A percentile compares a stretch with the other conserved stretches of the same genome.
These are phyloP conservation scores for Montifringilla adamsi DNA, from an alignment of 2,113 vertebrate genomes.

Conservation along the genomic window DNA sequence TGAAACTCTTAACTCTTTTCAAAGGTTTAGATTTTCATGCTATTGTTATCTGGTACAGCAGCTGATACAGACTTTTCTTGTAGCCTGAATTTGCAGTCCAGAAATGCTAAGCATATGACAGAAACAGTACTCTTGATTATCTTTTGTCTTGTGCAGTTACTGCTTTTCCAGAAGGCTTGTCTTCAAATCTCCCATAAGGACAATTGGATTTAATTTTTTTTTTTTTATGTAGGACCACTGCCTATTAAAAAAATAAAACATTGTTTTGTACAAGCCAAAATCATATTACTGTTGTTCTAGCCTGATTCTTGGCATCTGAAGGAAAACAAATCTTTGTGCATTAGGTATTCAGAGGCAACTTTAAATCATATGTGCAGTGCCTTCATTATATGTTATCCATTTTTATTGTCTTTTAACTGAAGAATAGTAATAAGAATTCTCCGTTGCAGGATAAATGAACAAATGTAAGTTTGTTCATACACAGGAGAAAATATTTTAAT, in stretches of 20 bases:
- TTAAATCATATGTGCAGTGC: neutral
- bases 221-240: neutral
- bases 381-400: neutral
- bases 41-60: neutral
- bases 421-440: neutral
- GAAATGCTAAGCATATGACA: neutral
- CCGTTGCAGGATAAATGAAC: neutral
- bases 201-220: neutral
- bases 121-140: neutral
- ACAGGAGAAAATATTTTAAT: neutral
- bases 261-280: neutral
- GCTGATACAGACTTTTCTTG: neutral
- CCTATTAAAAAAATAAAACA: neutral
- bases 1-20: neutral
- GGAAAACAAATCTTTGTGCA: neutral
- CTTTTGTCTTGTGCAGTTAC: neutral
- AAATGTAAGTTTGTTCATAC: neutral
- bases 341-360: neutral
- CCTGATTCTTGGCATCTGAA: slow-evolving; percentile 9
- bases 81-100: neutral
- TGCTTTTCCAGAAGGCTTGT: neutral
- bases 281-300: slow-evolving; percentile 1
- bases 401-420: neutral
- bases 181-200: neutral
- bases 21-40: neutral